phyloP scores from a whole-genome alignment of 2,113 vertebrate species.

The Calypte anna region DNA sequence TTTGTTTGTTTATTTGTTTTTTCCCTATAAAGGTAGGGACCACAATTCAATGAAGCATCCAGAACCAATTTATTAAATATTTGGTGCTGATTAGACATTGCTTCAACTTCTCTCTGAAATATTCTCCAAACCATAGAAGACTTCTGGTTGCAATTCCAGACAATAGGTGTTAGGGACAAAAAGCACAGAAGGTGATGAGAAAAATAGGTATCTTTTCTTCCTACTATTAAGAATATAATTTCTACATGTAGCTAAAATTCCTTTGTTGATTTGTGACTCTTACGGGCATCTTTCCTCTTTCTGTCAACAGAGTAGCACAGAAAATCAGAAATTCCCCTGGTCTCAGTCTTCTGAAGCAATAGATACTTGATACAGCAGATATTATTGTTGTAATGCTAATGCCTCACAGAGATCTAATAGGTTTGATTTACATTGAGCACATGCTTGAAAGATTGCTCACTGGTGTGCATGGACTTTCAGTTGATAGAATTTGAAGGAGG shows the following conservation, averaged over 20 bases:
- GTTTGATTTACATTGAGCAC: conserved; percentile 41
- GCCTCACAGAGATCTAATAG: neutral
- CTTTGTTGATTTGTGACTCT: neutral
- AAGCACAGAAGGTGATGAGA: neutral
- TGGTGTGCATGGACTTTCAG: conserved; percentile 20
- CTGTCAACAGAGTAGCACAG: neutral
- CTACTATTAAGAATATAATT: neutral
- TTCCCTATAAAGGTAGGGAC: neutral
- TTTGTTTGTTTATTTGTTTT: neutral
- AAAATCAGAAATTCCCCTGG: neutral
- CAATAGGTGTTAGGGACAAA: neutral
- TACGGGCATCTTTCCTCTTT: neutral
- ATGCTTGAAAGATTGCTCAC: conserved; percentile 13
- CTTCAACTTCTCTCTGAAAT: neutral
- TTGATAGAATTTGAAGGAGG: conserved; percentile 43
- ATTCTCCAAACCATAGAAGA: neutral
- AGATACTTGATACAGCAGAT: neutral
- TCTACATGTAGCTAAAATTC: neutral
- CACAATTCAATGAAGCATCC: neutral
- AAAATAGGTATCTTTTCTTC: neutral
- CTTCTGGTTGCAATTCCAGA: neutral
- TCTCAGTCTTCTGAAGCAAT: neutral
- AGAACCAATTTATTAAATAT: neutral
- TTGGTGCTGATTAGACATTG: neutral
- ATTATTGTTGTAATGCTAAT: neutral